Conservation (phyloP, 2,797 vertebrate species). For the Nasua narica region DNA sequence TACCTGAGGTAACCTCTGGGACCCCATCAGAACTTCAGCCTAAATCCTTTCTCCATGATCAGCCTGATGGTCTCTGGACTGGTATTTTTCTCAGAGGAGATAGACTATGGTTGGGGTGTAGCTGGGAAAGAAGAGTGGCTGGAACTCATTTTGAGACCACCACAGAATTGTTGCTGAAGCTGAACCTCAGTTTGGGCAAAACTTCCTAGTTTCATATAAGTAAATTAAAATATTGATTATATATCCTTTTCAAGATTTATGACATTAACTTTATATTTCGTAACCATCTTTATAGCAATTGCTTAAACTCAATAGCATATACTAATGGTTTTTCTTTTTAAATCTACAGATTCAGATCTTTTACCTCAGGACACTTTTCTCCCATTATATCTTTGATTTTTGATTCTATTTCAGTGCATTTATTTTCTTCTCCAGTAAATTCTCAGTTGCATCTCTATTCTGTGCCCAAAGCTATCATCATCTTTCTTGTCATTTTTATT, state of each 20-base stretch:
- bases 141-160: neutral
- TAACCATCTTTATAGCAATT: neutral
- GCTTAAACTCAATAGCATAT: neutral
- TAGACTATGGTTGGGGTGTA: neutral
- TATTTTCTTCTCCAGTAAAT: neutral
- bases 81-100: neutral
- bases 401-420: neutral
- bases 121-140: neutral
- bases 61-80: neutral
- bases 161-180: neutral
- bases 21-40: neutral
- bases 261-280: neutral
- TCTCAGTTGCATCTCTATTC: neutral
- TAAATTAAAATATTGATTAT: neutral
- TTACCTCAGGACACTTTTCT: neutral
- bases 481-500: neutral
- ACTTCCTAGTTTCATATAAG: neutral
- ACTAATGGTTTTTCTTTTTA: neutral
- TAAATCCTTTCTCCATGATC: neutral
- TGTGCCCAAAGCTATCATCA: neutral
- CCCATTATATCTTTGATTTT: neutral
- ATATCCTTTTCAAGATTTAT: neutral
- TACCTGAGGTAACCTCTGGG: neutral
- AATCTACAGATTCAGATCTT: neutral
- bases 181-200: neutral